These are phyloP conservation scores for Plagiodera versicolora DNA, from an alignment of 2,888 invertebrate species.

Conservation along the genomic window DNA sequence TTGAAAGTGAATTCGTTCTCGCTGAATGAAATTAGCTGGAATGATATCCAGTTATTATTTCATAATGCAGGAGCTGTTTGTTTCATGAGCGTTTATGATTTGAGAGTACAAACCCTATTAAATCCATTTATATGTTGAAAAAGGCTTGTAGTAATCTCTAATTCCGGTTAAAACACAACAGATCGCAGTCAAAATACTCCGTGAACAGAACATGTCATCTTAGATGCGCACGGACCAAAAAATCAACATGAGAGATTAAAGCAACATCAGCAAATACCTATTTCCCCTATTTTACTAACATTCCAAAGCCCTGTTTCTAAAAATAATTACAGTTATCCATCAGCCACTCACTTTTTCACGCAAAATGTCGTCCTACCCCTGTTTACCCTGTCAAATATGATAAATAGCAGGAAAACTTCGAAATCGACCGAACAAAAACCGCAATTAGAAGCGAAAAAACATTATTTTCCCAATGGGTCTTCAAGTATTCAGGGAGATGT, in stretches of 20 bases:
- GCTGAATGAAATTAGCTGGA: background rate
- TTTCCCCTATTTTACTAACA: too few relatives aligned
- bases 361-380: background rate
- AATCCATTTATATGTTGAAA: background rate
- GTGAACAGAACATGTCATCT: too few relatives aligned
- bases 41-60: background rate
- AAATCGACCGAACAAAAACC: constrained; percentile 5
- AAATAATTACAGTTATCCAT: background rate
- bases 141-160: background rate
- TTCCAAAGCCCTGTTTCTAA: background rate
- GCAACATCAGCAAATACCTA: too few relatives aligned
- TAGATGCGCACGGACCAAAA: too few relatives aligned
- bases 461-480: background rate
- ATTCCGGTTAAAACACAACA: too few relatives aligned
- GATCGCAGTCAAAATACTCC: too few relatives aligned
- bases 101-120: background rate
- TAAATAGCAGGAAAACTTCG: constrained; percentile 3
- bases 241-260: too few relatives aligned
- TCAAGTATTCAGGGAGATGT: background rate
- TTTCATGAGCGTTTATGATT: background rate
- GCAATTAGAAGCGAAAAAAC: constrained; percentile 13
- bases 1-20: constrained; percentile 5
- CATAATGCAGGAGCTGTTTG: background rate
- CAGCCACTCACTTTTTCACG: background rate
- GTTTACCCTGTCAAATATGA: background rate